A percentile compares a stretch with the other conserved stretches of the same genome.
phyloP scores from a whole-genome alignment of 2,797 vertebrate genomes.

The Enteromius argenteus region DNA sequence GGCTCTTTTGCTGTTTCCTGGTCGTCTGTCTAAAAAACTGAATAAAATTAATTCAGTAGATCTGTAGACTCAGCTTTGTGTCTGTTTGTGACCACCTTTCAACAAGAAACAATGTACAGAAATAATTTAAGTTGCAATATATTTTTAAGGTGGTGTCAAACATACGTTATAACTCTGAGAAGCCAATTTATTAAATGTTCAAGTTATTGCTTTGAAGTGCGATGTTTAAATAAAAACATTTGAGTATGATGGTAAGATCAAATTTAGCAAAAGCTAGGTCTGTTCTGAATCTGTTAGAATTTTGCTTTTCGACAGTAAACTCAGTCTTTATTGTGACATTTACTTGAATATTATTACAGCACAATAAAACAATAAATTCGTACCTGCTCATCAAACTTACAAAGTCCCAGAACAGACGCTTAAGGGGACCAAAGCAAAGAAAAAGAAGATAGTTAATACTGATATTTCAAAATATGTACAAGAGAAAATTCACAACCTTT shows the following conservation, averaged over 20 bases:
- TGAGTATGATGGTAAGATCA: too few species aligned
- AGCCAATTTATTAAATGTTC: not conserved
- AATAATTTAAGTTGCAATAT: not conserved
- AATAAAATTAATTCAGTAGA: constrained; percentile 60
- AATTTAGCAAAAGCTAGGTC: not conserved
- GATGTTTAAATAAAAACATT: not conserved
- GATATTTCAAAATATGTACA: not conserved
- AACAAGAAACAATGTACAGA: not conserved
- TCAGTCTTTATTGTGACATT: not conserved
- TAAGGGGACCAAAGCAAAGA: not conserved
- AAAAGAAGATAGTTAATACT: not conserved
- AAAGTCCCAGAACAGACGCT: not conserved
- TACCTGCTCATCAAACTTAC: not conserved
- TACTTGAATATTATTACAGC: not conserved
- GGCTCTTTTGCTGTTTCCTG: constrained; percentile 16
- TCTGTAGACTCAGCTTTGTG: not conserved
- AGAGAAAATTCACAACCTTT: too few species aligned
- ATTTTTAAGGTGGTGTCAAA: not conserved
- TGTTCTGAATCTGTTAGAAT: not conserved
- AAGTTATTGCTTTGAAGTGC: not conserved
- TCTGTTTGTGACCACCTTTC: not conserved
- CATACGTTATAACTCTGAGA: not conserved
- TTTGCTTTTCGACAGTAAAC: not conserved
- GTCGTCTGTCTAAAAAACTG: constrained; percentile 41
- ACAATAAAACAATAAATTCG: not conserved